Evolutionary conservation across 2,113 vertebrate genomes (phyloP), one percentile per base, ranked within the genome.

Genomic region (Callorhinus ursinus): DNA sequence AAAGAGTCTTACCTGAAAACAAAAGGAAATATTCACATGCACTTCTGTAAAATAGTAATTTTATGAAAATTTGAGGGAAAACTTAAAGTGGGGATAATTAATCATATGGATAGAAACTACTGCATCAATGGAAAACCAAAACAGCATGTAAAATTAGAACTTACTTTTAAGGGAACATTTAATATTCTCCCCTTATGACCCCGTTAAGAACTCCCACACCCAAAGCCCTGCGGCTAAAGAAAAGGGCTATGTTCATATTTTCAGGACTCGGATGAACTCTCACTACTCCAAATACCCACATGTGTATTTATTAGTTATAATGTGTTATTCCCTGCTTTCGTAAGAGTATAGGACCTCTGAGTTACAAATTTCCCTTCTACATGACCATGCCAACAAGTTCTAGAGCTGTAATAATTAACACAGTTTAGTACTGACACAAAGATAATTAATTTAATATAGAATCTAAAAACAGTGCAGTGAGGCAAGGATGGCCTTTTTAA

Each of bases 121-220:
- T 31, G 86, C 89, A 36, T 95, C 69, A 63, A 39, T 77, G 79
- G 86, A 95, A 97, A 97, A 80, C n/a, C 81, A 95, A 91, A 96
- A 84, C 69, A 93, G 10, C 33, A 15, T 33, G 82, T 15, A 57
- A 36, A 93, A 92, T 87, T 46, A 65, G 71, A 83, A 92, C 57
- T 84, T 79, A 81, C 36, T 95, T 90, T 90, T 87, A 71, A 72
- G 90, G 63, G 92, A 90, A 90, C 24, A 67, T 13, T 94, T 90
- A 92, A 31, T 61, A 69, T 83, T 89, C 81, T 55, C 77, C 81
- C 28, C 12, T 6, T 2, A 95, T 69, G 79, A 69, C 31, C 7
- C 79, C 55, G 59, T 33, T 33, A 89, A 49, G 79, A 80, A 95
- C 4, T 19, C 36, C 53, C 26, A 49, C 7, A 22, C 28, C 31